Evolutionary conservation across 2,113 vertebrate species (phyloP).

Genomic region (Origma solitaria): DNA sequence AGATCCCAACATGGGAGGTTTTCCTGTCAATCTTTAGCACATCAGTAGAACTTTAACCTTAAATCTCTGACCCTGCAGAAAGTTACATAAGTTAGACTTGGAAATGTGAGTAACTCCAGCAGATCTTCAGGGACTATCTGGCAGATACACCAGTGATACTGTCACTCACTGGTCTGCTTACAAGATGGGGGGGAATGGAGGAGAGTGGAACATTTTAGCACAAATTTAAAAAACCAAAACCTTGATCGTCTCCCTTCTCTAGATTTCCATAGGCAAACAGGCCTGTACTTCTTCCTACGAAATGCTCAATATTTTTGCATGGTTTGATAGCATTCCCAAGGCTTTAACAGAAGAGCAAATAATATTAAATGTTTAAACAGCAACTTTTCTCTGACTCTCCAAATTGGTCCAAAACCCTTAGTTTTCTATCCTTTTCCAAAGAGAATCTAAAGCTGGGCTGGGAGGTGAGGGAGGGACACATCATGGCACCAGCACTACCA

Average conservation of each 20-base stretch:
- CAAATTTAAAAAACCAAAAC: not conserved
- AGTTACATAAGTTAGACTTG: not conserved
- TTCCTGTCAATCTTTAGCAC: not conserved
- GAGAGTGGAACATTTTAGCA: not conserved
- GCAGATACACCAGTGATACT: not conserved
- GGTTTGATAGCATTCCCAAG: not conserved
- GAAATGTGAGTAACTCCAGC: not conserved
- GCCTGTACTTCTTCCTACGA: not conserved
- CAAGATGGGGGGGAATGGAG: fast-evolving
- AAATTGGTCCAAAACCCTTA: not conserved
- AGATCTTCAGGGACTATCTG: not conserved
- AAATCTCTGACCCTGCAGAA: not conserved
- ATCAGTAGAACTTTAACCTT: not conserved
- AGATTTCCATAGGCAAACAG: not conserved
- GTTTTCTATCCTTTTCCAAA: not conserved
- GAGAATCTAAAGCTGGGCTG: not conserved
- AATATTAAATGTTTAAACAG: not conserved
- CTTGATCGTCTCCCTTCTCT: not conserved
- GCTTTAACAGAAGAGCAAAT: not conserved
- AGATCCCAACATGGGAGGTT: not conserved
- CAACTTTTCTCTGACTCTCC: not conserved
- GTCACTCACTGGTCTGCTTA: not conserved
- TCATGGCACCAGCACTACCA: not conserved
- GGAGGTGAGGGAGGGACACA: not conserved
- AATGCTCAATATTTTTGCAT: not conserved